Evolutionary conservation across 92 coral and sea anemone genomes (phyloP), one percentile per base, ranked within the genome.

Genomic region (Phymanthus crucifer): DNA sequence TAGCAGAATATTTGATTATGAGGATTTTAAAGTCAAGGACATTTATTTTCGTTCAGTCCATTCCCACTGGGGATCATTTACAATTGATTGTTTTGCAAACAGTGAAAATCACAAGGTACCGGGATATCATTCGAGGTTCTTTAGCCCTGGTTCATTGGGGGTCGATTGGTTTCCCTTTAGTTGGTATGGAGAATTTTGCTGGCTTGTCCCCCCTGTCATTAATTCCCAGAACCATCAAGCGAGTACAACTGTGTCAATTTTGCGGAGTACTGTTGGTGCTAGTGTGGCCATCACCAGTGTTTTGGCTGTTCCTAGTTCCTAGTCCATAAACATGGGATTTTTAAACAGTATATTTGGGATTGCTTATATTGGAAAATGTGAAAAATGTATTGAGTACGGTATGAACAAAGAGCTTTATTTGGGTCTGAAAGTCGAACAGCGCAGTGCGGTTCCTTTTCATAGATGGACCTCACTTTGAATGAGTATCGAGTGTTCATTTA

Each of bases 341-440:
- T 72, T 71, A 69, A 50, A 47, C 14, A 52, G 16, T 85, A 85
- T 70, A 58, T 81, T 72, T 48, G 68, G n/a, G 93, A 88, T 73
- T 81, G 18, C 46, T 71, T 69, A 26, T 84, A 76, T 32, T 85
- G 12, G 85, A 86, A 33, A 80, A 83, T 67, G 91, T 89, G 16
- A 80, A 66, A 27, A 85, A 84, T 13, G 89, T 87, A 33, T 90
- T 80, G 89, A 82, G 33, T 91, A 90, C 2, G 91, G 91, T 31
- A 77, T 77, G 0, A 84, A 90, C 74, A 90, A 90, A 67, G 64
- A 83, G 57, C 87, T 23, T 45, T 85, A 21, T 90, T 87, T 76
- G 94, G 91, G 18, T 90, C 91, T 6, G 79, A 80, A 10, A 52
- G 73, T 7, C 84, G 84, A 90, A 76, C 43, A 84, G 73, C 66